These are phyloP conservation scores for Drosophila hydei DNA, from an alignment of 1,140 invertebrate genomes.

Conservation along the genomic window DNA sequence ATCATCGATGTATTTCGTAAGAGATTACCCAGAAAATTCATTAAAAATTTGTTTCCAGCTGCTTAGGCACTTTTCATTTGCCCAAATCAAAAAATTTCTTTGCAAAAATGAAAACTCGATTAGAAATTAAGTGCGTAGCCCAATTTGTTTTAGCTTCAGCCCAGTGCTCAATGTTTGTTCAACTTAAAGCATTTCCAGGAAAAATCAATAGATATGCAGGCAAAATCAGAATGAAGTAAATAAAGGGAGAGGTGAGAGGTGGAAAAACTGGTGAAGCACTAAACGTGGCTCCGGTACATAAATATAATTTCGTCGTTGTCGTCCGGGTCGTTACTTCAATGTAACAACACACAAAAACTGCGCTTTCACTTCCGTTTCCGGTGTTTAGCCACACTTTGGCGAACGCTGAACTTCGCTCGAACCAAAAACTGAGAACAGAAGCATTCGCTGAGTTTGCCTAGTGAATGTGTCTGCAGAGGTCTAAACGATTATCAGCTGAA, in stretches of 20 bases:
- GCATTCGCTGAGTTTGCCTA: conserved; percentile 16
- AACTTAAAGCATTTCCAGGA: not conserved
- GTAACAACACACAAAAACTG: conserved; percentile 62
- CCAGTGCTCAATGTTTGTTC: not conserved
- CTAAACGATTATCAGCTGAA: conserved; percentile 68
- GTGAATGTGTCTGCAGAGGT: conserved; percentile 55
- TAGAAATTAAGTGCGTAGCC: not conserved
- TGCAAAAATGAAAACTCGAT: not conserved
- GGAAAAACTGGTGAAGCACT: not conserved
- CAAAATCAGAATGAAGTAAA: not conserved
- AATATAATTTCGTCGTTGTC: conserved; percentile 57
- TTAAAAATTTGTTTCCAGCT: conserved; percentile 6
- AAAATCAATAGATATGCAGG: conserved; percentile 29
- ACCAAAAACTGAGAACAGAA: not conserved
- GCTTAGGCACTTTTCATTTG: not conserved
- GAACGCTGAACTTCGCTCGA: conserved; percentile 9
- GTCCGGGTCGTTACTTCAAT: conserved; percentile 42
- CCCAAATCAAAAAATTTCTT: conserved; percentile 9
- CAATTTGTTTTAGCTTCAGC: not conserved
- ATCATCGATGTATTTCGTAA: too few species aligned
- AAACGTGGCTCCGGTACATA: conserved; percentile 34
- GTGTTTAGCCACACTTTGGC: conserved; percentile 63
- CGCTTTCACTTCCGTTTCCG: conserved; percentile 69
- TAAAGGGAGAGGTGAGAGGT: not conserved
- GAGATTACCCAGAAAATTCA: conserved; percentile 3